Percentiles rank a stretch among this genome's conserved stretches.
These are phyloP conservation scores for Pitangus sulphuratus DNA, from an alignment of 2,797 vertebrate genomes.

Conservation along the genomic window DNA sequence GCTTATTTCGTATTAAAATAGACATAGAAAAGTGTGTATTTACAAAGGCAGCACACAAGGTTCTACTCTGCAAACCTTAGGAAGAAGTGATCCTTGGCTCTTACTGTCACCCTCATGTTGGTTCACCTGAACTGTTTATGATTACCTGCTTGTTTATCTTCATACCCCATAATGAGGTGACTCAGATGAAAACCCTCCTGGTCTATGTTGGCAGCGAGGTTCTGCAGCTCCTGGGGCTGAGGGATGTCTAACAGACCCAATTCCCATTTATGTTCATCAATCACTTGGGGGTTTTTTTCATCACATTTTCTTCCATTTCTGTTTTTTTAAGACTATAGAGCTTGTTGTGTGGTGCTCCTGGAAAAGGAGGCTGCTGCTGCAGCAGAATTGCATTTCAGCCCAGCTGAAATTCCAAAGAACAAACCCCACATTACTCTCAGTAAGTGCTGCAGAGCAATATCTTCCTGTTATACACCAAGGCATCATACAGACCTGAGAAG, in stretches of 20 bases:
- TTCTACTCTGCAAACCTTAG: not conserved
- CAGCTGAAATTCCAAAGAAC: not conserved
- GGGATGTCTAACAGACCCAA: not conserved
- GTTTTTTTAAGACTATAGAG: not conserved
- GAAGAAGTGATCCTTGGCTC: not conserved
- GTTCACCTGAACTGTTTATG: not conserved
- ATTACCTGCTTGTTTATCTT: not conserved
- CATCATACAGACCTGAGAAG: not conserved
- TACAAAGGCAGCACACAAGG: not conserved
- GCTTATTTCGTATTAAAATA: not conserved
- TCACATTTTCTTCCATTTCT: not conserved
- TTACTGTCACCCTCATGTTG: not conserved
- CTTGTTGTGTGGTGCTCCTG: not conserved
- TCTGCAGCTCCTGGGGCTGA: not conserved
- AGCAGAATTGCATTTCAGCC: not conserved
- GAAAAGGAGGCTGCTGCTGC: not conserved
- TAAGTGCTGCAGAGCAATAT: not conserved
- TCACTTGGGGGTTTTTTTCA: not conserved
- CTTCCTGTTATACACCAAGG: not conserved
- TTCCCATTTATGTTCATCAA: not conserved
- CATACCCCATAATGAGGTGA: not conserved
- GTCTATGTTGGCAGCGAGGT: not conserved
- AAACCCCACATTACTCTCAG: not conserved
- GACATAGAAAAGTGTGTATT: not conserved
- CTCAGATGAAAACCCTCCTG: not conserved